These are phyloP conservation scores for Parus major DNA, from an alignment of 2,113 vertebrate genomes.

Conservation along the genomic window DNA sequence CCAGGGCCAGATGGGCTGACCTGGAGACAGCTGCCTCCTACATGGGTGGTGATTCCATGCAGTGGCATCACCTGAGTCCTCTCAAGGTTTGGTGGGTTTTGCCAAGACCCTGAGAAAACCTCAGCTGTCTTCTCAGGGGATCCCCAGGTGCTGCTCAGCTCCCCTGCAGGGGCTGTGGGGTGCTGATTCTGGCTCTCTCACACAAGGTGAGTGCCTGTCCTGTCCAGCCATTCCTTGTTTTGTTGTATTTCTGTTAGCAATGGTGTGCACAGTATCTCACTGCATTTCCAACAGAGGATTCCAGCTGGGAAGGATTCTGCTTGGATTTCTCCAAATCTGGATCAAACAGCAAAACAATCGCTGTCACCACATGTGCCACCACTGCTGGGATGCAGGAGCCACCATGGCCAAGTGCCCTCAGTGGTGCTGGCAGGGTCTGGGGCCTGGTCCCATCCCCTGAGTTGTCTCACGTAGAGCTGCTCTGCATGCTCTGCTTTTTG, in stretches of 20 bases:
- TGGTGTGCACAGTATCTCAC: background rate
- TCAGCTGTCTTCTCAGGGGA: background rate
- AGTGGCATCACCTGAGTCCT: background rate
- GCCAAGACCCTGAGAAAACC: background rate
- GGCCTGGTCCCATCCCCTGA: background rate
- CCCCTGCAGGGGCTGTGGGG: accelerated
- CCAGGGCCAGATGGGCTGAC: background rate
- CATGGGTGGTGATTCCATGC: background rate
- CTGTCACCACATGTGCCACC: accelerated
- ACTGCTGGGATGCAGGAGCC: background rate
- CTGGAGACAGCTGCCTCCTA: background rate
- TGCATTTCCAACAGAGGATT: background rate
- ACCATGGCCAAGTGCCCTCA: accelerated
- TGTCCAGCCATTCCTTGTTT: accelerated
- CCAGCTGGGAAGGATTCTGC: background rate
- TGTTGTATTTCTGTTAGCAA: background rate
- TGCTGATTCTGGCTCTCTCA: background rate
- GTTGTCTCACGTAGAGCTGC: background rate
- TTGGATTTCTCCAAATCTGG: background rate
- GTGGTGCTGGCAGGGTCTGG: background rate
- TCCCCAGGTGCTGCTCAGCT: background rate
- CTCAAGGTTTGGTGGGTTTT: background rate
- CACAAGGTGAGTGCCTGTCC: background rate
- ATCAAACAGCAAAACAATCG: background rate
- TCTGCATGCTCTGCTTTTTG: background rate